These are phyloP conservation scores for Lasius fuliginosus DNA, from an alignment of 2,888 invertebrate genomes.

Conservation along the genomic window DNA sequence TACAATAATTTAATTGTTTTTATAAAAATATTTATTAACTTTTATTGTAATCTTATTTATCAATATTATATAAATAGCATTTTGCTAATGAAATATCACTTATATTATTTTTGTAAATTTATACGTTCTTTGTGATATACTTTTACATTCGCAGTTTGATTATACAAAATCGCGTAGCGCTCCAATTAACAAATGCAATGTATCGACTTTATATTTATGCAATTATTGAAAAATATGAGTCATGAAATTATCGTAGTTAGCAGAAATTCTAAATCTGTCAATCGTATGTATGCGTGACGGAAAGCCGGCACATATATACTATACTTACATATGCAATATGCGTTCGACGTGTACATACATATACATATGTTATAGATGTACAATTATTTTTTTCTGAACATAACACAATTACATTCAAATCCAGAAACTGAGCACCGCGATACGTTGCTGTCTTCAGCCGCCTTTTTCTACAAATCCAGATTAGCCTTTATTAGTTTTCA, in stretches of 20 bases:
- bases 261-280: conserved; percentile 46
- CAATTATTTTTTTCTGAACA: conserved; percentile 2
- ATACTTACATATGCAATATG: background rate
- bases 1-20: background rate
- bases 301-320: background rate
- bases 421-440: too few species aligned
- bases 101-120: background rate
- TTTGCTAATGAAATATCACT: background rate
- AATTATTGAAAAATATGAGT: conserved; percentile 4
- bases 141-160: background rate
- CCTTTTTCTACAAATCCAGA: conserved; percentile 35
- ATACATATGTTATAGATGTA: background rate
- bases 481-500: conserved; percentile 38
- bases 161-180: conserved; percentile 6
- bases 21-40: background rate
- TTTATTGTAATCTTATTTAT: conserved; percentile 5
- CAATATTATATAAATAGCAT: background rate
- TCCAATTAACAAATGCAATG: conserved; percentile 19
- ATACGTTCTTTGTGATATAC: background rate
- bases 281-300: conserved; percentile 23
- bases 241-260: conserved; percentile 14
- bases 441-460: background rate
- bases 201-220: conserved; percentile 22
- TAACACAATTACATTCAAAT: conserved; percentile 1
- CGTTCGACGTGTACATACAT: background rate